Evolutionary conservation across 2,797 vertebrate genomes (phyloP).

Genomic region (Clarias laeviceps): DNA sequence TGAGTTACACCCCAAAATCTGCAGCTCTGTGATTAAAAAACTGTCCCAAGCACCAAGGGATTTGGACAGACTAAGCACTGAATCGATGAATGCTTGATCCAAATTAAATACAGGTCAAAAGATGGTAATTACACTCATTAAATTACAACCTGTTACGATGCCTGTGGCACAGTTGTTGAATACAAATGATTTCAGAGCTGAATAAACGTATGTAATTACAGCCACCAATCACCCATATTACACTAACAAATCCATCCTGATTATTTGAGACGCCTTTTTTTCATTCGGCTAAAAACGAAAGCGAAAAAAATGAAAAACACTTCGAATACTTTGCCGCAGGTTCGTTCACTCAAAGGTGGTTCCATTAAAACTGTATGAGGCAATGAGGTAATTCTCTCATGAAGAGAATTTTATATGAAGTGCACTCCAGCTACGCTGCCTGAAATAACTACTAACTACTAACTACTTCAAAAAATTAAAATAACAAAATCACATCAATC

Average conservation of each 20-base stretch:
- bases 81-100: slow-evolving; percentile 32
- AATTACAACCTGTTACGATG: slow-evolving; percentile 27
- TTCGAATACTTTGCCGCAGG: not conserved
- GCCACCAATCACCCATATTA: slow-evolving; percentile 24
- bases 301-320: too few species aligned
- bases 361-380: slow-evolving; percentile 20
- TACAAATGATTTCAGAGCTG: slow-evolving; percentile 30
- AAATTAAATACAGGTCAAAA: slow-evolving; percentile 45
- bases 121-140: slow-evolving; percentile 51
- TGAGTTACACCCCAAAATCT: slow-evolving; percentile 11
- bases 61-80: slow-evolving; percentile 1
- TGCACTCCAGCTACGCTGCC: not conserved
- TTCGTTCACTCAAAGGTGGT: not conserved
- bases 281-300: not conserved
- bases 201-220: slow-evolving; percentile 40
- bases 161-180: slow-evolving; percentile 21
- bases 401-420: not conserved
- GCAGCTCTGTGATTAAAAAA: slow-evolving; percentile 3
- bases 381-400: not conserved
- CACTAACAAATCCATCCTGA: slow-evolving; percentile 28
- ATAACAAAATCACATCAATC: not conserved
- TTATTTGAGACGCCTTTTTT: not conserved
- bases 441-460: not conserved
- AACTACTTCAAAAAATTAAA: not conserved
- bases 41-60: not conserved